Conservation (phyloP, 2,888 invertebrate species). For the Leuctra nigra region DNA sequence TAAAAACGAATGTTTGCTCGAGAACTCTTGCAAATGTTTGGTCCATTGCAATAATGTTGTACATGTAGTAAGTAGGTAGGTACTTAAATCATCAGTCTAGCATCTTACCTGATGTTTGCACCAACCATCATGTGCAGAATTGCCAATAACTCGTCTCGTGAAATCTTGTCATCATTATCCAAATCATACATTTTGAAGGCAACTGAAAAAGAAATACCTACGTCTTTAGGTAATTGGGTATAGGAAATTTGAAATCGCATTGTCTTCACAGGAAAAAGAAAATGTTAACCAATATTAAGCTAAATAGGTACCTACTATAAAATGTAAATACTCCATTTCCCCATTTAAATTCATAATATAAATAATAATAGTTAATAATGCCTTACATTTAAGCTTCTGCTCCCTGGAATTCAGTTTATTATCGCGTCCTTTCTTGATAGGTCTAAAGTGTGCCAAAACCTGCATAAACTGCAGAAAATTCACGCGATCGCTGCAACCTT, state of each 20-base stretch:
- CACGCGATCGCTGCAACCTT: slow-evolving; percentile 79
- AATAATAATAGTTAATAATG: slow-evolving; percentile 16
- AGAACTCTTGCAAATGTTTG: neutral
- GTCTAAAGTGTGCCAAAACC: slow-evolving; percentile 91
- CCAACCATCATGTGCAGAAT: slow-evolving; percentile 99
- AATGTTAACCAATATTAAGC: neutral
- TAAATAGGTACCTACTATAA: neutral
- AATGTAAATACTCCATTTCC: neutral
- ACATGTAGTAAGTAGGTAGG: neutral
- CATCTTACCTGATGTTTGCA: slow-evolving; percentile 71
- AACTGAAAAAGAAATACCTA: slow-evolving; percentile 54
- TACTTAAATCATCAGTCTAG: no score
- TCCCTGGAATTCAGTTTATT: slow-evolving; percentile 88
- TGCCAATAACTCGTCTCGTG: slow-evolving; percentile 90
- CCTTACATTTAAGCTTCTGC: slow-evolving; percentile 89
- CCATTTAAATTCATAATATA: slow-evolving; percentile 16
- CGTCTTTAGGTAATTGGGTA: neutral
- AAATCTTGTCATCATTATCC: slow-evolving; percentile 94
- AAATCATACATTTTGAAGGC: slow-evolving; percentile 99
- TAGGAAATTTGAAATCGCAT: neutral
- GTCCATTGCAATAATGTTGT: neutral
- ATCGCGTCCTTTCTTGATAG: slow-evolving; percentile 83
- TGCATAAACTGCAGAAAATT: slow-evolving; percentile 98
- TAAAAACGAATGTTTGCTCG: neutral
- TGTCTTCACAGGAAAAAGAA: neutral